Evolutionary conservation across 1,140 invertebrate genomes (phyloP).

Genomic region (Himalopsyche phryganea): DNA sequence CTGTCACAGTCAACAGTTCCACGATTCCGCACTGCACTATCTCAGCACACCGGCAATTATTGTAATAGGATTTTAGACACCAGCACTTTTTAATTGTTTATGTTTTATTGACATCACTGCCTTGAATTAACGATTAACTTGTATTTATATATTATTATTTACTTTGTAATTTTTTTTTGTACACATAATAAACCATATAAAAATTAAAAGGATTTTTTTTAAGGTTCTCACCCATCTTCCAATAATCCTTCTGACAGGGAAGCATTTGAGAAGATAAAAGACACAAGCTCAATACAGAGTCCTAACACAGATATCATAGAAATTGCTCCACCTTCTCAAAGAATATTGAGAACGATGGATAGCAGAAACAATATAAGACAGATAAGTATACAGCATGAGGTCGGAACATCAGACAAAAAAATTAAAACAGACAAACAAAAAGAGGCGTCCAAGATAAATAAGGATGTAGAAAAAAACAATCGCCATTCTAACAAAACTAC

Average conservation of each 20-base stretch:
- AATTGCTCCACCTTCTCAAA: conserved; percentile 33
- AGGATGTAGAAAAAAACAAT: too few relatives aligned
- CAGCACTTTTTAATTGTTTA: conserved; percentile 21
- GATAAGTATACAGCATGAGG: conserved; percentile 27
- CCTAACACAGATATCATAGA: neutral
- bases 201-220: conserved; percentile 32
- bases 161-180: conserved; percentile 13
- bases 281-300: neutral
- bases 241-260: conserved; percentile 34
- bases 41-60: conserved; percentile 29
- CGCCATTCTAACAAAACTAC: too few relatives aligned
- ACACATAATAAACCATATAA: conserved; percentile 25
- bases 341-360: conserved; percentile 35
- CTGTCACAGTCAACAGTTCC: conserved; percentile 25
- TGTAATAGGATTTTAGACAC: conserved; percentile 19
- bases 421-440: conserved; percentile 2
- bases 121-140: conserved; percentile 8
- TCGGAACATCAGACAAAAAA: conserved; percentile 10
- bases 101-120: conserved; percentile 19
- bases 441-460: neutral
- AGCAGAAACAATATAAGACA: conserved; percentile 32
- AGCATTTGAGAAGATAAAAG: conserved; percentile 28
- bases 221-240: conserved; percentile 35
- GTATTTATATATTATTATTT: conserved; percentile 3
- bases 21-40: conserved; percentile 31